A percentile compares a stretch with the other conserved stretches of the same genome.
phyloP scores from a whole-genome alignment of 2,888 invertebrate species.

The Heteromyza rotundicornis region DNA sequence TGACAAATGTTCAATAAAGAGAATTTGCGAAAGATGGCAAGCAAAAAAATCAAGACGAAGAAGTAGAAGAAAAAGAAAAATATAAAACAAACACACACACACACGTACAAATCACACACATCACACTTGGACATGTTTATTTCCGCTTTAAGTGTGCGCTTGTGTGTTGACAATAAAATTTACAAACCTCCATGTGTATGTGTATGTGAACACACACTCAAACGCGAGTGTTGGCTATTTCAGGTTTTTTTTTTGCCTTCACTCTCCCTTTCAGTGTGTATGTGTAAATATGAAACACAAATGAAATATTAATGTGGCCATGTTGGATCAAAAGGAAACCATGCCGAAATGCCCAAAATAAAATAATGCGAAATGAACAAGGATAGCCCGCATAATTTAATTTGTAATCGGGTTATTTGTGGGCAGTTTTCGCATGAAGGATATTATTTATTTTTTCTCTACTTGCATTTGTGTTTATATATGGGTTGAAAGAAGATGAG shows the following conservation, averaged over 20 bases:
- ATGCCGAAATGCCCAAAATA: neutral
- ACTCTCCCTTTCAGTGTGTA: too few relatives aligned
- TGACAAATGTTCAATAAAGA: slow-evolving; percentile 30
- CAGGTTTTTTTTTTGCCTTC: too few relatives aligned
- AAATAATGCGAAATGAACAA: neutral
- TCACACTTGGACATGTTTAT: neutral
- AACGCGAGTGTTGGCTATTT: neutral
- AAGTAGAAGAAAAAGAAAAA: neutral
- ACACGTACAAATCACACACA: slow-evolving; percentile 2
- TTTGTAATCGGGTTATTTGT: slow-evolving; percentile 1
- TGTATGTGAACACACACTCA: neutral
- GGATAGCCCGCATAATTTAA: neutral
- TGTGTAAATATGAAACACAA: neutral
- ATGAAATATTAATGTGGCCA: slow-evolving; percentile 4
- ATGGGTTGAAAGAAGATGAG: too few relatives aligned
- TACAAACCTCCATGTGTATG: neutral
- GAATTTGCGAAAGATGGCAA: neutral
- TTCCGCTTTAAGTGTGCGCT: neutral
- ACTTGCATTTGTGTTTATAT: too few relatives aligned
- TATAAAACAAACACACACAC: neutral
- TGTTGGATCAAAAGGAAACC: neutral
- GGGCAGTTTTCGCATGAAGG: too few relatives aligned
- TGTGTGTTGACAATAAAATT: slow-evolving; percentile 2
- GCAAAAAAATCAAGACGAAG: neutral
- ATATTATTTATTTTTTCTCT: too few relatives aligned